Evolutionary conservation across 2,113 vertebrate genomes (phyloP), one percentile per base, ranked within the genome.

Genomic region (Herpailurus yagouaroundi): DNA sequence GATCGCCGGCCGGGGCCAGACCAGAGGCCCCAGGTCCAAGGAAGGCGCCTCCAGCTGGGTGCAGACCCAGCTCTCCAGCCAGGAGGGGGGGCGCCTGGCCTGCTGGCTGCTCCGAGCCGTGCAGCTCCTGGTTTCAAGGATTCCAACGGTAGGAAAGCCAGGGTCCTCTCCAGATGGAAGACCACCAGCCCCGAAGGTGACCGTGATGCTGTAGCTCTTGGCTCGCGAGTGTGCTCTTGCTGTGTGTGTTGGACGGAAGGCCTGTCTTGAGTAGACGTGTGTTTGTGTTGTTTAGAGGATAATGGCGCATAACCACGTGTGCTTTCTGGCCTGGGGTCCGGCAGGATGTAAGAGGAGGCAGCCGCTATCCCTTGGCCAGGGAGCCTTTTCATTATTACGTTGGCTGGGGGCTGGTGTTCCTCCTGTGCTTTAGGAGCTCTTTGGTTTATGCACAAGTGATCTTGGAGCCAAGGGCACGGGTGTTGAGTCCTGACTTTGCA

Each of bases 211-310:
- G 95, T 96, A 80, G 95, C 45, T 96, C 95, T 97, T 98, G 97
- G 97, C 96, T 91, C 5, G 1, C 0, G 0, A 29, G 15, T 1
- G 0, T 16, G 64, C 66, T 82, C 81, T 94, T 38, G 68, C 94
- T 97, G 94, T 97, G 63, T 97, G 91, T 96, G 81, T 97, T 98
- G 96, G 97, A 87, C 16, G 33, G 84, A 92, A 90, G 52, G 76
- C 73, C 77, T 0, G 14, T 95, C 95, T 84, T 71, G 88, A 85
- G 93, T 50, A 84, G 93, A 83, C 4, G 0, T 93, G 74, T 82
- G 82, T 95, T 93, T 97, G 97, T 97, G 96, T 97, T 97, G 94
- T 95, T 94, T 82, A 74, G 77, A 71, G 95, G 66, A 55, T n/a
- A 63, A 55, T 92, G 94, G 96, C 15, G 0, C 36, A 5, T 4